phyloP scores from a whole-genome alignment of 2,888 invertebrate species.

The Drosophila anceps region DNA sequence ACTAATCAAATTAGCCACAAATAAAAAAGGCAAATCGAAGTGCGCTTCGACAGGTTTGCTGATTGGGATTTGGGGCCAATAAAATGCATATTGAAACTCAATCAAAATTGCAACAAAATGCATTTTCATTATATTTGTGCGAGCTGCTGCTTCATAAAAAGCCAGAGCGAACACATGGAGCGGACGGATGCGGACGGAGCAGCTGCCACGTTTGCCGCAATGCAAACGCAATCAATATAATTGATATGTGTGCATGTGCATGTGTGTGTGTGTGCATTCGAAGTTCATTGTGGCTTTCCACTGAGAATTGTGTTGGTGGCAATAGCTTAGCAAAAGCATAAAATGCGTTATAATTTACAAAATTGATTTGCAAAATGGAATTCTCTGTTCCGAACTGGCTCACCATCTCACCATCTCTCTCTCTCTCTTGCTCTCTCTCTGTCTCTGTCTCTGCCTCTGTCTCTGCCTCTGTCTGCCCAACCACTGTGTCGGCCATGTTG shows the following conservation, averaged over 20 bases:
- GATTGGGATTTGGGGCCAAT: constrained; percentile 41
- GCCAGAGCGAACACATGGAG: background rate
- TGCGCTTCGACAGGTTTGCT: constrained; percentile 20
- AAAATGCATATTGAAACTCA: constrained; percentile 58
- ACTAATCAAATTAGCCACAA: constrained; percentile 48
- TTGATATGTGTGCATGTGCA: constrained; percentile 54
- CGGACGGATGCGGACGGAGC: background rate
- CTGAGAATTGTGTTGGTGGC: constrained; percentile 50
- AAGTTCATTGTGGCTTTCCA: constrained; percentile 44
- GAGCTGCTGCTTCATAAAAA: constrained; percentile 35
- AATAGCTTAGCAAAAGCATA: constrained; percentile 33
- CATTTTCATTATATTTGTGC: constrained; percentile 70
- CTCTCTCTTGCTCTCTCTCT: background rate
- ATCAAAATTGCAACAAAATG: constrained; percentile 76
- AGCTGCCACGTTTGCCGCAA: constrained; percentile 38
- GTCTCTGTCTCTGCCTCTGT: too few relatives aligned
- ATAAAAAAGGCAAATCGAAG: background rate
- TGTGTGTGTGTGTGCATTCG: constrained; percentile 6
- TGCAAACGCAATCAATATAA: constrained; percentile 81
- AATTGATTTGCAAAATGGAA: constrained; percentile 66
- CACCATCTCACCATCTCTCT: background rate
- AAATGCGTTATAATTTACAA: constrained; percentile 66
- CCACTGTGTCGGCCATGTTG: constrained; percentile 51
- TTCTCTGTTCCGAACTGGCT: constrained; percentile 11
- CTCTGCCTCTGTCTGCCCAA: background rate